phyloP scores from a whole-genome alignment of 1,140 invertebrate species.

The Saxidomus purpurata region DNA sequence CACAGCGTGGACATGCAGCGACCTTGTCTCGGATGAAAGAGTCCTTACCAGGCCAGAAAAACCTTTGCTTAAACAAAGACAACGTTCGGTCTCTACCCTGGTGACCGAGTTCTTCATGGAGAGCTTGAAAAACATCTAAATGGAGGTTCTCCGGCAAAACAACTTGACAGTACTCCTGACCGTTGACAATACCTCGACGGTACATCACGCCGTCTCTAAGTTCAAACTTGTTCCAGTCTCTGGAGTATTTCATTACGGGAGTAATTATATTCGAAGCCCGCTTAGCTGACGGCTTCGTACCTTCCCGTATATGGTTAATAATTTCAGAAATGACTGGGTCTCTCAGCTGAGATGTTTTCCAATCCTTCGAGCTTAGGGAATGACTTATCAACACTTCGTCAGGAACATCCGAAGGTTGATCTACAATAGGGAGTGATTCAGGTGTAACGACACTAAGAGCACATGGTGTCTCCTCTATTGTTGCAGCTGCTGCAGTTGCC shows the following conservation, averaged over 20 bases:
- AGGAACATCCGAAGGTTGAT: neutral
- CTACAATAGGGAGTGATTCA: neutral
- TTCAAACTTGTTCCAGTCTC: conserved; percentile 50
- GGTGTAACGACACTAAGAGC: neutral
- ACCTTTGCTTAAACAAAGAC: conserved; percentile 38
- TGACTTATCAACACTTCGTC: neutral
- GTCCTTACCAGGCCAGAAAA: conserved; percentile 61
- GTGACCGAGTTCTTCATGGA: conserved; percentile 57
- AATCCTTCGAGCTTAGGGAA: conserved; percentile 37
- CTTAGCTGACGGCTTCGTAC: neutral
- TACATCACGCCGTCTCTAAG: conserved; percentile 58
- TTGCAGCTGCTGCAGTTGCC: neutral
- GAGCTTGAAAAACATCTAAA: neutral
- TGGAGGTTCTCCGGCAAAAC: conserved; percentile 21
- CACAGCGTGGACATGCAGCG: neutral
- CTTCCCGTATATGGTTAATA: neutral
- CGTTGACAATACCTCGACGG: neutral
- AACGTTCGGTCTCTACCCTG: conserved; percentile 18
- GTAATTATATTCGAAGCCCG: neutral
- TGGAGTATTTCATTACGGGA: conserved; percentile 2
- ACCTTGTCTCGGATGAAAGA: neutral
- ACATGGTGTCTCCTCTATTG: neutral
- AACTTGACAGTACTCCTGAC: conserved; percentile 21
- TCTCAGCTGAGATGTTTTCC: conserved; percentile 12
- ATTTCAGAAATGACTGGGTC: conserved; percentile 1